These are phyloP conservation scores for Argyrosomus regius DNA, from an alignment of 2,797 vertebrate species.

Conservation along the genomic window DNA sequence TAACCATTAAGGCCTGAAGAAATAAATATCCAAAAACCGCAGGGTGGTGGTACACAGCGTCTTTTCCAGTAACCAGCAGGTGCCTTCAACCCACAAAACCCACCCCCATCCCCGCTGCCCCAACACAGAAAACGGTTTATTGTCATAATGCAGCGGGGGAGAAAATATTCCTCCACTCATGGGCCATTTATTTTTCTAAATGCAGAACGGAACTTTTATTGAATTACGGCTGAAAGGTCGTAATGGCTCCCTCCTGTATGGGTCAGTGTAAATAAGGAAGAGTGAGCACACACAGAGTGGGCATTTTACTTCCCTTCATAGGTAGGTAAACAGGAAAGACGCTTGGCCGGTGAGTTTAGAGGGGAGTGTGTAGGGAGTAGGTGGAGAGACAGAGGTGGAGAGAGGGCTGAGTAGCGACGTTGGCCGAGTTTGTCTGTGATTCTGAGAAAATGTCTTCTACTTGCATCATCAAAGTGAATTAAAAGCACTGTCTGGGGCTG, in stretches of 20 bases:
- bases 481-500: conserved; percentile 48
- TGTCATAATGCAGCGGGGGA: conserved; percentile 79
- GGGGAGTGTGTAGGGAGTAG: conserved; percentile 45
- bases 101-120: conserved; percentile 48
- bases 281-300: conserved; percentile 79
- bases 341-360: conserved; percentile 68
- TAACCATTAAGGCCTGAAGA: conserved; percentile 79
- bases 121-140: conserved; percentile 78
- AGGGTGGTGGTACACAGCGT: conserved; percentile 70
- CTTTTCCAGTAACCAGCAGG: conserved; percentile 83
- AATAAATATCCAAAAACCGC: conserved; percentile 83
- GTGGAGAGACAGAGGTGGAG: conserved; percentile 37
- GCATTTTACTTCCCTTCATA: conserved; percentile 81
- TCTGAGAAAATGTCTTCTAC: conserved; percentile 60
- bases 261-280: conserved; percentile 84
- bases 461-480: conserved; percentile 69
- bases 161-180: conserved; percentile 79
- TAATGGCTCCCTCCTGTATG: conserved; percentile 81
- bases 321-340: conserved; percentile 85
- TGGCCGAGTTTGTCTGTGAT: conserved; percentile 45
- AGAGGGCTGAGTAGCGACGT: conserved; percentile 8
- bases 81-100: conserved; percentile 73
- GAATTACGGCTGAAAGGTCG: conserved; percentile 83
- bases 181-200: conserved; percentile 84
- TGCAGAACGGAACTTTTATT: conserved; percentile 82